A percentile compares a stretch with the other conserved stretches of the same genome.
These are phyloP conservation scores for Acrocephalus scirpaceus DNA, from an alignment of 2,797 vertebrate species.

Conservation along the genomic window DNA sequence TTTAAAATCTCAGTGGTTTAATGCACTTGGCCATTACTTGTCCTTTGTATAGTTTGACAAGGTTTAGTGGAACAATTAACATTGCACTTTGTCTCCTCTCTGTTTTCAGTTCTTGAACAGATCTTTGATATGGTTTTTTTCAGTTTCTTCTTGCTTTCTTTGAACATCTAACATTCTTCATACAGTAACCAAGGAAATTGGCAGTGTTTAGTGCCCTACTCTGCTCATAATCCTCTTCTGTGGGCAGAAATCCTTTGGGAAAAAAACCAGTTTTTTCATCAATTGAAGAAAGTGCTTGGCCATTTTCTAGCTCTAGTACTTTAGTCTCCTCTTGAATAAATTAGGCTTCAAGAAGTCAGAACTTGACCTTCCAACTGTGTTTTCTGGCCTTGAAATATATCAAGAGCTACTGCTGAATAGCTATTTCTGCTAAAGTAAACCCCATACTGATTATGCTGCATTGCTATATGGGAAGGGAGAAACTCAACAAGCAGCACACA, in stretches of 20 bases:
- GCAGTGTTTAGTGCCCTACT: slow-evolving; percentile 56
- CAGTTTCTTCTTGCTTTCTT: slow-evolving; percentile 52
- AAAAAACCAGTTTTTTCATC: slow-evolving; percentile 38
- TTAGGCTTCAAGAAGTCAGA: slow-evolving; percentile 52
- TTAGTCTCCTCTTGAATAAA: slow-evolving; percentile 64
- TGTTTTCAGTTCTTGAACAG: slow-evolving; percentile 42
- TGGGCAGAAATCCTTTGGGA: slow-evolving; percentile 52
- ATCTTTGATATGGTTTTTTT: slow-evolving; percentile 52
- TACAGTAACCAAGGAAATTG: slow-evolving; percentile 73
- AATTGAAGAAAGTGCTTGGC: slow-evolving; percentile 27
- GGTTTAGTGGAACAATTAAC: slow-evolving; percentile 24
- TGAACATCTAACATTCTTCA: slow-evolving; percentile 63
- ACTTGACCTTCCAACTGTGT: slow-evolving; percentile 52
- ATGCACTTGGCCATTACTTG: slow-evolving; percentile 17
- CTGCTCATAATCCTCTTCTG: slow-evolving; percentile 61
- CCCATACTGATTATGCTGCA: not conserved
- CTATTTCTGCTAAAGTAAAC: slow-evolving; percentile 35
- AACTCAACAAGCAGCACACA: not conserved
- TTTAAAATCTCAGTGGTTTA: not conserved
- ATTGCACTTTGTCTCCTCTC: slow-evolving; percentile 12
- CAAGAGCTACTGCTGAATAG: slow-evolving; percentile 25
- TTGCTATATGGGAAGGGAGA: not conserved
- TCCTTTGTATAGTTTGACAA: slow-evolving; percentile 7
- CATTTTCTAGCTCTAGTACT: slow-evolving; percentile 52
- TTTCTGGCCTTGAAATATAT: slow-evolving; percentile 49